Percentiles rank a stretch among this genome's conserved stretches.
Evolutionary conservation across 2,113 vertebrate genomes (phyloP).

Genomic region (Phalacrocorax aristotelis): DNA sequence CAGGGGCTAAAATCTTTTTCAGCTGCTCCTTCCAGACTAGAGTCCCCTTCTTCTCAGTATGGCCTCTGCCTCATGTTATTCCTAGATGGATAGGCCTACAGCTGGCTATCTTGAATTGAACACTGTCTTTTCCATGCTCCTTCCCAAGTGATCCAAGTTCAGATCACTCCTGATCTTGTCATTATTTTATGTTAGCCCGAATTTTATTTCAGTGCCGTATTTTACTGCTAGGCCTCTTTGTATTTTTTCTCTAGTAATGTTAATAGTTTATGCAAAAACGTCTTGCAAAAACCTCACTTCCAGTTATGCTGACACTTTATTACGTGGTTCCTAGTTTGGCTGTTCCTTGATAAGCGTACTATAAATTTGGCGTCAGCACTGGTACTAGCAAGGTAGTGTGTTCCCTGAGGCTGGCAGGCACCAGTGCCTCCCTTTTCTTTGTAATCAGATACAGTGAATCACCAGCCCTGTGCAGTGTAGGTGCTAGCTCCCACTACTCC

Average conservation of each 20-base stretch:
- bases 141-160: not conserved
- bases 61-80: not conserved
- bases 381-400: not conserved
- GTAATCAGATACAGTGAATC: rapidly evolving
- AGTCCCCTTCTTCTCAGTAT: not conserved
- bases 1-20: not conserved
- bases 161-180: not conserved
- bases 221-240: not conserved
- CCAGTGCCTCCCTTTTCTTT: not conserved
- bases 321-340: not conserved
- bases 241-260: not conserved
- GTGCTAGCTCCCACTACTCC: not conserved
- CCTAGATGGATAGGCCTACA: not conserved
- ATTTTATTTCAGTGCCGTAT: not conserved
- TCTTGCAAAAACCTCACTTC: not conserved
- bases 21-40: not conserved
- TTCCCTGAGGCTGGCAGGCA: not conserved
- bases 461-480: not conserved
- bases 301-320: not conserved
- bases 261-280: not conserved
- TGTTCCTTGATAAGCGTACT: not conserved
- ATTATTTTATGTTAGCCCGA: not conserved
- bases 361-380: not conserved
- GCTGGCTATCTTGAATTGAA: not conserved
- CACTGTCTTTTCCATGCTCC: not conserved